Conservation (phyloP, 2,888 invertebrate species). For the Fragum whitleyi region DNA sequence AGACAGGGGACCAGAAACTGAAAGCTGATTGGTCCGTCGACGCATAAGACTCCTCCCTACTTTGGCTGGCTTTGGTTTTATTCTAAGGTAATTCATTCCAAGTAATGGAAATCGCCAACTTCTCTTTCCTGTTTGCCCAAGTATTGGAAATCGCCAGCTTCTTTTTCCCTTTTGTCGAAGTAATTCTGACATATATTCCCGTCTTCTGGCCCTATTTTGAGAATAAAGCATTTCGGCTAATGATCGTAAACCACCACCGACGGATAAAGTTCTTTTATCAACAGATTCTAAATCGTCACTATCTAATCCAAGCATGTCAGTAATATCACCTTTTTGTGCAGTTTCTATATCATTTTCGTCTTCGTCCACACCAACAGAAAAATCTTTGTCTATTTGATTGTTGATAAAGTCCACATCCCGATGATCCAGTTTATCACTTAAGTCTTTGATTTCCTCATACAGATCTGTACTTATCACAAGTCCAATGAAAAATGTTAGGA, state of each 20-base stretch:
- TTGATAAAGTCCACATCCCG: background rate
- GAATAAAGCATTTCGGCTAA: constrained; percentile 60
- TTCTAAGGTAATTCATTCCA: background rate
- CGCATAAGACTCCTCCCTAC: constrained; percentile 9
- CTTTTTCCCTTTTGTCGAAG: constrained; percentile 49
- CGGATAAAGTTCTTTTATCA: constrained; percentile 41
- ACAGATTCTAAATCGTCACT: background rate
- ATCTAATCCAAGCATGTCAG: constrained; percentile 7
- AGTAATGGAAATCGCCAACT: constrained; percentile 27
- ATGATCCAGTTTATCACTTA: background rate
- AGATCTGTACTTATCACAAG: constrained; percentile 1
- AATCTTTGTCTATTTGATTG: constrained; percentile 1
- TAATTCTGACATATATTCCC: constrained; percentile 24
- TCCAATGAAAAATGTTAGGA: background rate
- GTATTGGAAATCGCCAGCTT: constrained; percentile 26
- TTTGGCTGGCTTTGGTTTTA: background rate
- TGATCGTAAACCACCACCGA: constrained; percentile 60
- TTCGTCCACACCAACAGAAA: background rate
- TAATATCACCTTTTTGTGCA: constrained; percentile 1
- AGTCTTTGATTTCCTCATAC: constrained; percentile 9
- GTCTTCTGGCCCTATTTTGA: constrained; percentile 36
- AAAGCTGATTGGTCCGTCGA: constrained; percentile 53
- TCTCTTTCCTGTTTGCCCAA: constrained; percentile 48
- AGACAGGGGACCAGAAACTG: constrained; percentile 68
- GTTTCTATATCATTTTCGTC: background rate